These are phyloP conservation scores for Serranus cabrilla DNA, from an alignment of 2,797 vertebrate species.

Conservation along the genomic window DNA sequence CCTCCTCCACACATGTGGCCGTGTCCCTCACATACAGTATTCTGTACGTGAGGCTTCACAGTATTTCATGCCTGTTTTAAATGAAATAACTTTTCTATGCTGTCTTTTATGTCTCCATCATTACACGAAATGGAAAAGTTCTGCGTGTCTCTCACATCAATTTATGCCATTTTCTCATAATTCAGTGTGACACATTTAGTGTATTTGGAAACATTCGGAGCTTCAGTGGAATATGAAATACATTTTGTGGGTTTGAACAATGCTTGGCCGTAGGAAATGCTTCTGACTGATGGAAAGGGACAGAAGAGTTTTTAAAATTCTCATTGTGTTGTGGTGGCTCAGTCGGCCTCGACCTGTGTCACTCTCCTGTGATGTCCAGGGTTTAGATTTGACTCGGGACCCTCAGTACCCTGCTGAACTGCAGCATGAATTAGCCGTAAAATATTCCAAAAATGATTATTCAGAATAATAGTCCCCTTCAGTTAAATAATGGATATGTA, in stretches of 20 bases:
- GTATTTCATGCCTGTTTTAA: conserved; percentile 22
- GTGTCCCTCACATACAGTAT: conserved; percentile 3
- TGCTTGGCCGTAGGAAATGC: neutral
- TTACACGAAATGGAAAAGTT: conserved; percentile 33
- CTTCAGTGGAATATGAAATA: too few species aligned
- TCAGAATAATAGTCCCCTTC: neutral
- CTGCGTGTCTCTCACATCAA: conserved; percentile 18
- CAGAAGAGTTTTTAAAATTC: conserved; percentile 13
- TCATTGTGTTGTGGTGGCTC: conserved; percentile 27
- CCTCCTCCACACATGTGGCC: neutral
- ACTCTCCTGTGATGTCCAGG: conserved; percentile 12
- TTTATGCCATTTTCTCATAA: too few species aligned
- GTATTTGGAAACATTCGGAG: too few species aligned
- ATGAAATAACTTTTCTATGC: conserved; percentile 6
- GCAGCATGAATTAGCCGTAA: conserved; percentile 6
- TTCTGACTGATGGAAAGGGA: conserved; percentile 30
- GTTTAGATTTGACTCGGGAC: conserved; percentile 8
- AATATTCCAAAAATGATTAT: neutral
- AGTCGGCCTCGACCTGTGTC: neutral
- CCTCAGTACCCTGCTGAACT: neutral
- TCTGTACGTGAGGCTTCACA: conserved; percentile 8
- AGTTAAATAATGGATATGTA: neutral
- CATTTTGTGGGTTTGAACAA: too few species aligned
- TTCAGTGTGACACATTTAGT: too few species aligned
- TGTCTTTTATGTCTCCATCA: conserved; percentile 3